Evolutionary conservation across 2,888 invertebrate species (phyloP).

Genomic region (Protodeltote pygarga): DNA sequence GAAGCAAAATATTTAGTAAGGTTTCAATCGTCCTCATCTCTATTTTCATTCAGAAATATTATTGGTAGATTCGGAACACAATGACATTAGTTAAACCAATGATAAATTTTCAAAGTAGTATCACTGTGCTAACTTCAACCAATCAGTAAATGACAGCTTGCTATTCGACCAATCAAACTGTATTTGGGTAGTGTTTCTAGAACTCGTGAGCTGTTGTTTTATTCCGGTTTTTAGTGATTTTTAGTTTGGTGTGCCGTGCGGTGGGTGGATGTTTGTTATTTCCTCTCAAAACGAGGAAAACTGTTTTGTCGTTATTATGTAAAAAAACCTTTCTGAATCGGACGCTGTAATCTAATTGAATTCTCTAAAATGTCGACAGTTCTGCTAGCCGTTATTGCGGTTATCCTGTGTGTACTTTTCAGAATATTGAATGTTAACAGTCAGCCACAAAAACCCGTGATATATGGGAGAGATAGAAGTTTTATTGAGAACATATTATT

Average conservation of each 20-base stretch:
- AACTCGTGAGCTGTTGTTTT: conserved; percentile 27
- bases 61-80: not conserved
- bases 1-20: no score
- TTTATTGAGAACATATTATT: conserved; percentile 93
- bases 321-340: conserved; percentile 54
- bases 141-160: conserved; percentile 7
- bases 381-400: conserved; percentile 92
- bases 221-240: conserved; percentile 21
- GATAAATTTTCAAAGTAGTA: not conserved
- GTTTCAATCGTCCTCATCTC: not conserved
- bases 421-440: conserved; percentile 95
- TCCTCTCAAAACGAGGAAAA: conserved; percentile 50
- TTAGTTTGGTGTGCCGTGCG: conserved; percentile 54
- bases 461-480: conserved; percentile 91
- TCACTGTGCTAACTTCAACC: rapidly evolving
- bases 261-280: conserved; percentile 52
- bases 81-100: conserved; percentile 1
- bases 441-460: conserved; percentile 91
- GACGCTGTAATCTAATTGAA: conserved; percentile 38
- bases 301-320: conserved; percentile 71
- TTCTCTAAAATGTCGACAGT: conserved; percentile 91
- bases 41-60: not conserved
- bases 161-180: not conserved
- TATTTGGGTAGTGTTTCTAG: conserved; percentile 1
- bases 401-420: conserved; percentile 93